A percentile compares a stretch with the other conserved stretches of the same genome.
phyloP scores from a whole-genome alignment of 2,113 vertebrate species.

The Uropsilus gracilis region DNA sequence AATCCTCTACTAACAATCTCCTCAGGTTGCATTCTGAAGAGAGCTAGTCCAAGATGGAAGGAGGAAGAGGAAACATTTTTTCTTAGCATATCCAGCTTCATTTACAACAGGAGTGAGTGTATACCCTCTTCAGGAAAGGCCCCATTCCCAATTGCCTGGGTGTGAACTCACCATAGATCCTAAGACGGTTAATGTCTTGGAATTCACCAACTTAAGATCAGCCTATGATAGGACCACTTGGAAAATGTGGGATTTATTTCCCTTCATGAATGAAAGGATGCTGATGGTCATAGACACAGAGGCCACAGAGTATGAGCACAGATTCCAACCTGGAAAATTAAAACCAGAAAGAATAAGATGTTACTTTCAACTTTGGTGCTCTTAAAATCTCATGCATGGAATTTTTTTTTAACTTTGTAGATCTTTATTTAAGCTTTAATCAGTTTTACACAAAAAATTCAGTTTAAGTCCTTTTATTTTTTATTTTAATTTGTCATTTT shows the following conservation, averaged over 20 bases:
- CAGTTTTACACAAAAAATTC: too few relatives aligned
- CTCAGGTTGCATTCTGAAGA: background rate
- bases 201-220: background rate
- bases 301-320: too few relatives aligned
- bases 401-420: too few relatives aligned
- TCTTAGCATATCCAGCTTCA: background rate
- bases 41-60: background rate
- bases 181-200: background rate
- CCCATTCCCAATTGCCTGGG: background rate
- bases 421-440: too few relatives aligned
- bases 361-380: background rate
- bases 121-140: background rate
- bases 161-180: background rate
- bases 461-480: too few relatives aligned
- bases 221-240: background rate
- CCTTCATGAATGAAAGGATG: background rate
- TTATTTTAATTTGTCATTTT: too few relatives aligned
- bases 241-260: background rate
- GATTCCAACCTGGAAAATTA: background rate
- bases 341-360: background rate
- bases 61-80: background rate
- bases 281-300: background rate
- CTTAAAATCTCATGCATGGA: background rate
- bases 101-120: background rate
- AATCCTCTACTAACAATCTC: background rate